These are phyloP conservation scores for Nyleta sp. DNA, from an alignment of 2,888 invertebrate genomes.

Conservation along the genomic window DNA sequence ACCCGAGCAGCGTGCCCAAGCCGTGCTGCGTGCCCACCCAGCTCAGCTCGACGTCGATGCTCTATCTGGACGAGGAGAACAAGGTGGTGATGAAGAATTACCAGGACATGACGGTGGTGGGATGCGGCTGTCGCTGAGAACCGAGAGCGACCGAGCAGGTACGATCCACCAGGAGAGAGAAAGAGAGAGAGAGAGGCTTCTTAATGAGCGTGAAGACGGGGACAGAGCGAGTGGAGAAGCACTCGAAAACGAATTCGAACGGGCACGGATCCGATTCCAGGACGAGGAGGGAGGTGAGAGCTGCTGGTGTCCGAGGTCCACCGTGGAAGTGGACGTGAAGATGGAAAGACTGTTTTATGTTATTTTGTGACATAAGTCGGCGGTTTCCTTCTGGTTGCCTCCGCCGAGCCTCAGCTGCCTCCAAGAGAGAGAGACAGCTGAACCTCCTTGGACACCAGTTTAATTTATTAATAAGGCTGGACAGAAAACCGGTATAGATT, in stretches of 20 bases:
- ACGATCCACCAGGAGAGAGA: slow-evolving; percentile 4
- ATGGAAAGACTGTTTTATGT: slow-evolving; percentile 51
- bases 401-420: slow-evolving; percentile 26
- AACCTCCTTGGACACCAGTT: slow-evolving; percentile 75
- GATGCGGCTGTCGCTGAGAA: slow-evolving; percentile 97
- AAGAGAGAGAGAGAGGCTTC: slow-evolving; percentile 37
- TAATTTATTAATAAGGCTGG: slow-evolving; percentile 78
- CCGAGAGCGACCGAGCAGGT: slow-evolving; percentile 39
- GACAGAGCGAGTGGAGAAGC: slow-evolving; percentile 34
- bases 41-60: slow-evolving; percentile 96
- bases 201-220: slow-evolving; percentile 31
- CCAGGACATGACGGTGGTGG: slow-evolving; percentile 99
- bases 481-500: slow-evolving; percentile 75
- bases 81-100: slow-evolving; percentile 99
- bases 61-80: slow-evolving; percentile 96
- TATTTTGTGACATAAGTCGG: slow-evolving; percentile 47
- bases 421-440: slow-evolving; percentile 65
- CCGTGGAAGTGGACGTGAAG: slow-evolving; percentile 27
- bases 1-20: slow-evolving; percentile 94
- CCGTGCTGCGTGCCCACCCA: slow-evolving; percentile 99
- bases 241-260: slow-evolving; percentile 60
- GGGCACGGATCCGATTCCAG: slow-evolving; percentile 33
- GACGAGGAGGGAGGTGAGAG: slow-evolving; percentile 26
- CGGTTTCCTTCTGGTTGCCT: slow-evolving; percentile 42
- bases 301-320: slow-evolving; percentile 35